A percentile compares a stretch with the other conserved stretches of the same genome.
Conservation (phyloP, 2,797 vertebrate species). For the Furcifer pardalis region DNA sequence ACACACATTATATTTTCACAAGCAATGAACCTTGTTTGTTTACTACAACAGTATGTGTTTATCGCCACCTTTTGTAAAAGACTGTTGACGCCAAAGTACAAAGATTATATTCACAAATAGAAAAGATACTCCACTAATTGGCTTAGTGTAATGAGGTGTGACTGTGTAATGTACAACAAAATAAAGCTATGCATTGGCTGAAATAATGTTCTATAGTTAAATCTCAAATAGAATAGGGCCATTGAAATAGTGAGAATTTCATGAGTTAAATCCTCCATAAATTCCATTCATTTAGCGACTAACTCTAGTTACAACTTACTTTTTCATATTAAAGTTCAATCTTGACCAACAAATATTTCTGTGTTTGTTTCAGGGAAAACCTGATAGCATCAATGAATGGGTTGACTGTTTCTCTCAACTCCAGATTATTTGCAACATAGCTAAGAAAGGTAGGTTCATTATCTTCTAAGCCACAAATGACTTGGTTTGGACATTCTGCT, state of each 20-base stretch:
- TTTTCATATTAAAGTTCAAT: neutral
- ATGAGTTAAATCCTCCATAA: too few relatives aligned
- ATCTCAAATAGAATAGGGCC: too few relatives aligned
- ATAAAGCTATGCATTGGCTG: neutral
- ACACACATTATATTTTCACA: neutral
- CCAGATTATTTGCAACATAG: constrained; percentile 73
- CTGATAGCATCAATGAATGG: constrained; percentile 58
- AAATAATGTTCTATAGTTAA: neutral
- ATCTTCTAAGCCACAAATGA: neutral
- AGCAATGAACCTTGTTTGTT: neutral
- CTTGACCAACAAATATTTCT: neutral
- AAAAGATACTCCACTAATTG: neutral
- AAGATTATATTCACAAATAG: constrained; percentile 1
- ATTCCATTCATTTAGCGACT: too few relatives aligned
- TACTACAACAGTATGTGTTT: neutral
- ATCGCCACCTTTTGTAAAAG: neutral
- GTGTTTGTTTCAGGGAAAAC: constrained; percentile 59
- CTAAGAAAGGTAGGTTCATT: constrained; percentile 68
- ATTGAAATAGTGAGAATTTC: too few relatives aligned
- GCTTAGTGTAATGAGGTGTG: neutral
- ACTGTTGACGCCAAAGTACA: neutral
- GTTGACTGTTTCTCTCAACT: constrained; percentile 48
- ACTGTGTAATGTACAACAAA: neutral
- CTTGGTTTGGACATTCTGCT: neutral
- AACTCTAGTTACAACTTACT: too few relatives aligned